Base-by-base conservation (phyloP, 1,140 invertebrate genomes). In the Drosophila carrolli region DNA sequence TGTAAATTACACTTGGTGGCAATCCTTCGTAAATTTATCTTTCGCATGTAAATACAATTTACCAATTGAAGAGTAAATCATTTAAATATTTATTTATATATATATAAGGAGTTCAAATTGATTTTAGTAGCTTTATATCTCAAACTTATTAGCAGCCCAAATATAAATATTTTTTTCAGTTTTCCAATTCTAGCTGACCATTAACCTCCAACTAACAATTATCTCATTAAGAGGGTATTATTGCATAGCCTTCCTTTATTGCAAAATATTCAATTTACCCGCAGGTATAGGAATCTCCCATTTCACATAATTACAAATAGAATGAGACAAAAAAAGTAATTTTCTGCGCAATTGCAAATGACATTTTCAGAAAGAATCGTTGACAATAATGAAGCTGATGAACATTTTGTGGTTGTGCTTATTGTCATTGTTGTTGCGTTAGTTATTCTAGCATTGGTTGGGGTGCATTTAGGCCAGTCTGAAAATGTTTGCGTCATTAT, bases 341-440 rank as follows among this genome's bases (percentile, higher is more conserved):
- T 66, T 50, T 43, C 46, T 13, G 16, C 40, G 10, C 54, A 58
- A 65, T 54, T 38, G 41, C 27, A 58, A 68, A 61, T 60, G 27
- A 29, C 56, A 78, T 58, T 63, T 81, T 76, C 9, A 41, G 8
- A 70, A 47, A 57, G 73, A 75, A 67, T 56, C 72, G 76, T 72
- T 66, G 67, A 88, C 79, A 83, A 68, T 88, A 88, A 86, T 86
- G 65, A 66, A 82, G 78, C 83, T 73, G 71, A 47, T 82, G 54
- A 88, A 79, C 75, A 78, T 80, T 86, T 74, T 88, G 83, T 27
- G 84, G 83, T 77, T 55, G 47, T 83, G 83, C 74, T 77, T 68
- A 82, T 82, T 82, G 63, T 81, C 62, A 78, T 55, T 66, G 60
- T 29, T 61, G 57, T 54, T 72, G 29, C 41, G 50, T 65, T 73